Evolutionary conservation across 2,113 vertebrate species (phyloP).

Genomic region (Hiodon alosoides): DNA sequence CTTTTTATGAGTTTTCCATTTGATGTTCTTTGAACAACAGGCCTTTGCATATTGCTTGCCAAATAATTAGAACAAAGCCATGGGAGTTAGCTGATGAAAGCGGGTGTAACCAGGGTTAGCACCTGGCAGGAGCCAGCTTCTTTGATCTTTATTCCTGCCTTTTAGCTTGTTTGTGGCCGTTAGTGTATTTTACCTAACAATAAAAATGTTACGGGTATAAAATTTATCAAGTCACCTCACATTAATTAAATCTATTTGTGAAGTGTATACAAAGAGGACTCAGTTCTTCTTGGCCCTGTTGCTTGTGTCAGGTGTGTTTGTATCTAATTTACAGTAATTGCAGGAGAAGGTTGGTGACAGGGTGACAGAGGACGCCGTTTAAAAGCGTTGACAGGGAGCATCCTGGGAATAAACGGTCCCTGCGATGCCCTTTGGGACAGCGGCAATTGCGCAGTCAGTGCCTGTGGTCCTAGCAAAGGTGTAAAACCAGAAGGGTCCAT

Average conservation of each 20-base stretch:
- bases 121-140: conserved; percentile 45
- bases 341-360: conserved; percentile 20
- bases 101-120: conserved; percentile 40
- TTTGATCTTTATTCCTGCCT: conserved; percentile 56
- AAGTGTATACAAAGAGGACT: too few species aligned
- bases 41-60: background rate
- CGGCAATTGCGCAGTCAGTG: too few species aligned
- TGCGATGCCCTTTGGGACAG: too few species aligned
- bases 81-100: conserved; percentile 41
- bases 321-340: background rate
- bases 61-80: conserved; percentile 24
- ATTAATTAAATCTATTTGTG: background rate
- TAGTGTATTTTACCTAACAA: conserved; percentile 34
- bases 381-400: conserved; percentile 41
- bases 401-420: too few species aligned
- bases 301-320: too few species aligned
- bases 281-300: too few species aligned
- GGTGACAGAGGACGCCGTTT: conserved; percentile 29
- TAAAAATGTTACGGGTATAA: conserved; percentile 32
- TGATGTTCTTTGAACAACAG: background rate
- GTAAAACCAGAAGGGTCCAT: conserved; percentile 16
- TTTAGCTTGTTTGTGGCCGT: conserved; percentile 47
- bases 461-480: conserved; percentile 35
- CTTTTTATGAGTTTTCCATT: background rate
- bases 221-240: conserved; percentile 38